These are phyloP conservation scores for Troglohyphantes excavatus DNA, from an alignment of 2,888 invertebrate genomes.

Conservation along the genomic window DNA sequence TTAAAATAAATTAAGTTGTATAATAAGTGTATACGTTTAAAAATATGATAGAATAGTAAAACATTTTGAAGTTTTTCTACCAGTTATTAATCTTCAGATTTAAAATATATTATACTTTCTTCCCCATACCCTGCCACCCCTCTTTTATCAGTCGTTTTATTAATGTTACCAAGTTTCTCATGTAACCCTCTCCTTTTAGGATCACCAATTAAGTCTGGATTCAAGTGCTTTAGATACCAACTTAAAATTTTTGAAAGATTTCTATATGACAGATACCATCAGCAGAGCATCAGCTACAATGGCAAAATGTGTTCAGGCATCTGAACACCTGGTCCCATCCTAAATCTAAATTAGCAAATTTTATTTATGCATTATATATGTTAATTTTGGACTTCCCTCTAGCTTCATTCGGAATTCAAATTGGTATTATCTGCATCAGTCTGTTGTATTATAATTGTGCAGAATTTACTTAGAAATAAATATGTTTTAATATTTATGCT, in stretches of 20 bases:
- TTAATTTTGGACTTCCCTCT: slow-evolving; percentile 27
- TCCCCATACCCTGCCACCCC: background rate
- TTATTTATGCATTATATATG: slow-evolving; percentile 23
- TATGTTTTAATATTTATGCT: slow-evolving; percentile 44
- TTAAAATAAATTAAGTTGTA: too few species aligned
- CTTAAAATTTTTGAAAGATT: slow-evolving; percentile 88
- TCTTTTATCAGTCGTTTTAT: too few species aligned
- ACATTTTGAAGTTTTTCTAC: too few species aligned
- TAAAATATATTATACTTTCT: background rate
- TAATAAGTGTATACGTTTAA: too few species aligned
- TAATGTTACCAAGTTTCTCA: too few species aligned
- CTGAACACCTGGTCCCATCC: slow-evolving; percentile 86
- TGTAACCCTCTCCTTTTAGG: slow-evolving; percentile 34
- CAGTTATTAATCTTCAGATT: background rate
- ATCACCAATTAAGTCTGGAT: slow-evolving; percentile 26
- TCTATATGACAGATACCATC: slow-evolving; percentile 96
- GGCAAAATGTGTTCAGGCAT: slow-evolving; percentile 98
- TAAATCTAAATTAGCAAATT: slow-evolving; percentile 6
- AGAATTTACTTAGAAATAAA: slow-evolving; percentile 49
- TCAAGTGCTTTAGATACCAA: slow-evolving; percentile 85
- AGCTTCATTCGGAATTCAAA: slow-evolving; percentile 16
- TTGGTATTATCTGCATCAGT: background rate
- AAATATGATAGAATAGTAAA: too few species aligned
- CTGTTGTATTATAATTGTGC: slow-evolving; percentile 60
- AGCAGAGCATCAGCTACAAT: slow-evolving; percentile 98